Percentiles rank a stretch among this genome's conserved stretches.
phyloP scores from a whole-genome alignment of 2,888 invertebrate species.

The Deilephila porcellus region DNA sequence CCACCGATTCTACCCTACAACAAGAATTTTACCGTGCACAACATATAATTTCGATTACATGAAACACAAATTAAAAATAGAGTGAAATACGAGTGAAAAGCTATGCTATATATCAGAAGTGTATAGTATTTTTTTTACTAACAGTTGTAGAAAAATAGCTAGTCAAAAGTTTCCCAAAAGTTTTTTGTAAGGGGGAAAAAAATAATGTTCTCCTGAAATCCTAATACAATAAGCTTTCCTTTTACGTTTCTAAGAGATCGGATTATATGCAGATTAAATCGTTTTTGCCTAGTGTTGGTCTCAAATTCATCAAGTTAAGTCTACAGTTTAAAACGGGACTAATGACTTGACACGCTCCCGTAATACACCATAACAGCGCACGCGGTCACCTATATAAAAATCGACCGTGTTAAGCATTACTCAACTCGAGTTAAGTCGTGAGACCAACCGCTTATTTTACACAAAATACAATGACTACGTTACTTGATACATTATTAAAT shows the following conservation, averaged over 20 bases:
- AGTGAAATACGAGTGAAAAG: conserved; percentile 28
- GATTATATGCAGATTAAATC: conserved; percentile 4
- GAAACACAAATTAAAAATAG: not conserved
- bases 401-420: conserved; percentile 10
- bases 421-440: conserved; percentile 2
- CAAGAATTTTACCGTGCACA: not conserved
- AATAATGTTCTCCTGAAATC: conserved; percentile 27
- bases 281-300: not conserved
- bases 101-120: conserved; percentile 28
- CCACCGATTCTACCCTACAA: not conserved
- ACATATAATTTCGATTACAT: conserved; percentile 17
- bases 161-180: conserved; percentile 31
- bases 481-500: conserved; percentile 17
- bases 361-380: not conserved
- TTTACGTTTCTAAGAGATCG: conserved; percentile 17
- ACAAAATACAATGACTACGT: conserved; percentile 16
- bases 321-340: not conserved
- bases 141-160: conserved; percentile 33
- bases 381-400: not conserved
- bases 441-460: not conserved
- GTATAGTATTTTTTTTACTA: conserved; percentile 28
- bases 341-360: not conserved
- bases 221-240: conserved; percentile 27
- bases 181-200: conserved; percentile 31
- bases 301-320: conserved; percentile 5